Percentiles rank a stretch among this genome's conserved stretches.
Evolutionary conservation across 2,113 vertebrate genomes (phyloP).

Genomic region (Heterotis niloticus): DNA sequence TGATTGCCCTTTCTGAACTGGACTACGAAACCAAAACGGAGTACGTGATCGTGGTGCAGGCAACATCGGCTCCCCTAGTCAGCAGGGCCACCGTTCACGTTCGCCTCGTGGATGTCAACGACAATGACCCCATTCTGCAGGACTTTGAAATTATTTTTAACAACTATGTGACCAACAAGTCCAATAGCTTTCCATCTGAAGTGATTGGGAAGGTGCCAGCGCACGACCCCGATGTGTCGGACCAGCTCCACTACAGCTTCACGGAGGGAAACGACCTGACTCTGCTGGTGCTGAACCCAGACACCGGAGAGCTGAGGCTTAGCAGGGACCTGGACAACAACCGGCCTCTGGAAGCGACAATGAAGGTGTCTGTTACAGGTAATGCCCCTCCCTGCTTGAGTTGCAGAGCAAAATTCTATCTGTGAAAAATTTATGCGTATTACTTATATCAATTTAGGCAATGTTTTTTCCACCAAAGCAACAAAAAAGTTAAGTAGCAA

Average conservation of each 20-base stretch:
- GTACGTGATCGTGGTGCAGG: conserved; percentile 90
- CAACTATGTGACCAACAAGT: conserved; percentile 93
- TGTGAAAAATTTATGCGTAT: too few relatives aligned
- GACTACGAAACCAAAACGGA: conserved; percentile 85
- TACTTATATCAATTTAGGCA: too few relatives aligned
- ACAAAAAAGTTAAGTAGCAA: too few relatives aligned
- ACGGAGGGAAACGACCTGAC: conserved; percentile 86
- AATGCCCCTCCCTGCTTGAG: conserved; percentile 42
- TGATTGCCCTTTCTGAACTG: conserved; percentile 80
- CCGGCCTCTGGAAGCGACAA: conserved; percentile 83
- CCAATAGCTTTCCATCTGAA: conserved; percentile 88
- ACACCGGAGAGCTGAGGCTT: conserved; percentile 84
- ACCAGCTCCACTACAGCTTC: conserved; percentile 84
- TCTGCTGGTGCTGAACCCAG: conserved; percentile 78
- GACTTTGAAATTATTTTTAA: conserved; percentile 98
- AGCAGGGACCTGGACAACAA: conserved; percentile 89
- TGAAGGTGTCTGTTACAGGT: conserved; percentile 91
- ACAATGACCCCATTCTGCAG: conserved; percentile 79
- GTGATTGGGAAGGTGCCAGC: conserved; percentile 92
- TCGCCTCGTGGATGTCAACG: conserved; percentile 83
- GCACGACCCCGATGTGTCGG: conserved; percentile 86
- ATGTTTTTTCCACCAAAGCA: too few relatives aligned
- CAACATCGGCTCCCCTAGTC: conserved; percentile 89
- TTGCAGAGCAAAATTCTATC: too few relatives aligned
- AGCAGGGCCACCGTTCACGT: conserved; percentile 87